phyloP scores from a whole-genome alignment of 2,888 invertebrate species.

The Zaprionus obscuricornis region DNA sequence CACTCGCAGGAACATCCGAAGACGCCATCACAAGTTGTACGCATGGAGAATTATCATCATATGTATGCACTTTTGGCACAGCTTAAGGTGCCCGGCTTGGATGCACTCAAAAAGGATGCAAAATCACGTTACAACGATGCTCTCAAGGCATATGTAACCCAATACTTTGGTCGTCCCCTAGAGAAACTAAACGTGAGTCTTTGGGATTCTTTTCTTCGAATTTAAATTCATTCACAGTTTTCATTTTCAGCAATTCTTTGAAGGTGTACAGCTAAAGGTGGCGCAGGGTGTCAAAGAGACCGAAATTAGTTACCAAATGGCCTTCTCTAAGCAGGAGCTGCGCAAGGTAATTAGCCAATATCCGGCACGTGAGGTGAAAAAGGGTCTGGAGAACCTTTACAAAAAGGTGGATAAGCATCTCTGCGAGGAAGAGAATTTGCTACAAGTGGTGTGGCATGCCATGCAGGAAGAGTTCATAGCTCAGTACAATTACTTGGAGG shows the following conservation, averaged over 20 bases:
- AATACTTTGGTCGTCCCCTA: conserved; percentile 96
- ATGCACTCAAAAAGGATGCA: conserved; percentile 93
- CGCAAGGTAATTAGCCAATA: conserved; percentile 97
- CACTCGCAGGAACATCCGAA: conserved; percentile 94
- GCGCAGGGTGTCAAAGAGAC: conserved; percentile 97
- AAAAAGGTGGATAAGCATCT: conserved; percentile 99
- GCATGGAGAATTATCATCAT: conserved; percentile 98
- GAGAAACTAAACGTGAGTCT: conserved; percentile 92
- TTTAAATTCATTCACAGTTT: too few species aligned
- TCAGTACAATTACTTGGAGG: conserved; percentile 96
- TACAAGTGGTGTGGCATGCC: conserved; percentile 98
- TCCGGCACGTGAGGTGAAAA: conserved; percentile 96
- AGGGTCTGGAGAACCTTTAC: conserved; percentile 95
- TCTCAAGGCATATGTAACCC: conserved; percentile 94
- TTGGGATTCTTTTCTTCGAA: background rate
- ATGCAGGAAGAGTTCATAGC: conserved; percentile 99
- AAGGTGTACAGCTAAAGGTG: conserved; percentile 97
- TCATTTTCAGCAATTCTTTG: conserved; percentile 93
- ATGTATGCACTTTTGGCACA: conserved; percentile 93
- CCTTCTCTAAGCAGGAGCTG: conserved; percentile 98
- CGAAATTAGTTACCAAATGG: conserved; percentile 98
- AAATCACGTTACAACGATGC: conserved; percentile 95
- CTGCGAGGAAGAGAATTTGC: conserved; percentile 95
- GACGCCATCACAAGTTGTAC: conserved; percentile 95
- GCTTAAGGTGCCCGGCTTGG: conserved; percentile 94